Base-by-base conservation (phyloP, 2,888 invertebrate genomes). In the Epinotia brunnichana region DNA sequence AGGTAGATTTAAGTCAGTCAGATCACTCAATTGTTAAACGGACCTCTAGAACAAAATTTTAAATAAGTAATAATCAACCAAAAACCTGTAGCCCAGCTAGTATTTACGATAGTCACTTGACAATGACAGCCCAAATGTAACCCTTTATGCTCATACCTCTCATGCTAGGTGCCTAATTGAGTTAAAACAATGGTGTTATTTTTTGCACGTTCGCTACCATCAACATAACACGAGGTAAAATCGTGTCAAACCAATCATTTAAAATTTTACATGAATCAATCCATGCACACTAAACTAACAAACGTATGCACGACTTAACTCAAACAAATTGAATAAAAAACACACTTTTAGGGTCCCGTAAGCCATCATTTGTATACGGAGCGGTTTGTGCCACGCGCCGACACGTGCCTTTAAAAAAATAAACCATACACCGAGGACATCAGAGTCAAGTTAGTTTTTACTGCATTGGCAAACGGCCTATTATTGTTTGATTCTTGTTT, bases 361-460 rank as follows among this genome's bases (percentile, higher is more conserved):
- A 92, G 90, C 92, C 89, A 85, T 90, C 82, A 92, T 92, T 92
- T 92, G 92, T 92, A 91, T 89, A 90, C 90, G 78, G 77, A 79
- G 86, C 84, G 73, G 73, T 73, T 44, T 35, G 24, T 21, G 80
- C 39, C 92, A 88, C 90, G 90, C 82, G 89, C 24, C 86, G 88
- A 15, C 90, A 84, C 91, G 91, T 87, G 92, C 17, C 29, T 67
- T 21, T 54, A 72, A 72, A 71, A 51, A 53, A 56, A 41, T 56
- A 66, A 41, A 61, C 62, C 10, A 29, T 39, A 35, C n/a, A 54
- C 35, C 19, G 39, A 51, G 19, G 41, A 53, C 13, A 21, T 21
- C 7, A 10, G 5, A 21, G 7, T 41, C 11, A 41, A 54, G 53
- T 21, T 39, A 66, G 64, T 64, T 64, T 53, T 66, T 66, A 66